Base-by-base conservation (phyloP, 2,888 invertebrate species). In the Pedicia rivosa region DNA sequence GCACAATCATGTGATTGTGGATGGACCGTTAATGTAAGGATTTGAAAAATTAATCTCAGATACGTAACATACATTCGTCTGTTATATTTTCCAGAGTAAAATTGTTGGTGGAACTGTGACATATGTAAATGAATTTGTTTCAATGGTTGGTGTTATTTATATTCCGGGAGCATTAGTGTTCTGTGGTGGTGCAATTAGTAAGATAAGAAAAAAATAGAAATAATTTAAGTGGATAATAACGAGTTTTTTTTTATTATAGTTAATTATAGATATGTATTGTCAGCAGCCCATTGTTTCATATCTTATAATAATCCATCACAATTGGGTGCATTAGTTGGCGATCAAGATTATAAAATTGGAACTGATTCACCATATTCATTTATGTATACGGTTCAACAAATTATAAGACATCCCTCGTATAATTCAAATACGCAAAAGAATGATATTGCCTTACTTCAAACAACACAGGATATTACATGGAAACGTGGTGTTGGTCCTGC, bases 61-160 rank as follows among this genome's bases (percentile, higher is more conserved):
- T n/a, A n/a, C n/a, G n/a, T n/a, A n/a, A n/a, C n/a, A n/a, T n/a
- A n/a, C n/a, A n/a, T n/a, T n/a, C n/a, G n/a, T n/a, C n/a, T n/a
- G n/a, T n/a, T n/a, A n/a, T n/a, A n/a, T n/a, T n/a, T n/a, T n/a
- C n/a, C n/a, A n/a, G n/a, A 51, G 56, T 1, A 59, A 67, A 42
- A 72, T 74, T 41, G 65, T 68, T 1, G 70, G 70, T 22, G 74
- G 74, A 0, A 38, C 47, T 3, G 57, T 65, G 30, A 64, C 72
- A 0, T 57, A 57, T 0, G 46, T 64, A 1, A 70, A 72, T 45
- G 75, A 75, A 47, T 75, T 54, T 50, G 70, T 73, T 2, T 63
- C 65, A 46, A 70, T 72, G 66, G 69, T 63, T 1, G 70, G 59
- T 1, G 40, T 75, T 16, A 49, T 70, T 22, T 55, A 65, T 39